phyloP scores from a whole-genome alignment of 2,888 invertebrate species.

The Hydrotaea cyrtoneurina region DNA sequence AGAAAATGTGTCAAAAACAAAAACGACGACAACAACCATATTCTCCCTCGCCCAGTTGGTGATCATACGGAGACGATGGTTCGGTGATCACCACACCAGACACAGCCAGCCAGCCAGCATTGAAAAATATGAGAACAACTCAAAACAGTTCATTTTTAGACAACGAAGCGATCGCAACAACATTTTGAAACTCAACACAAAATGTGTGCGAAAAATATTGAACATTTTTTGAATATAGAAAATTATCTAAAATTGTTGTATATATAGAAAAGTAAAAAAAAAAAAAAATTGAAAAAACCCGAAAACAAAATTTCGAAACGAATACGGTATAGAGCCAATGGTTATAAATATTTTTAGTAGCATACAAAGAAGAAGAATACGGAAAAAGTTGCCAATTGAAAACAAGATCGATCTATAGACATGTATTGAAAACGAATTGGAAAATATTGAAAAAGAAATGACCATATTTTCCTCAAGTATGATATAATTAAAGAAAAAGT shows the following conservation, averaged over 20 bases:
- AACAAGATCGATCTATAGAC: background rate
- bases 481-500: background rate
- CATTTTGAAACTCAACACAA: conserved; percentile 25
- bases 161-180: conserved; percentile 62
- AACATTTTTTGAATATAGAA: conserved; percentile 54
- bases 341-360: conserved; percentile 38
- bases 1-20: conserved; percentile 5
- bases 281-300: background rate
- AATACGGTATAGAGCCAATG: conserved; percentile 25
- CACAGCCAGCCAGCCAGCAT: background rate
- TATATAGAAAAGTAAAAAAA: background rate
- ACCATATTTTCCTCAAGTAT: conserved; percentile 10
- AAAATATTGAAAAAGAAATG: conserved; percentile 22
- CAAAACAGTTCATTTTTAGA: conserved; percentile 69
- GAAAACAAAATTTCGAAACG: conserved; percentile 20
- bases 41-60: background rate
- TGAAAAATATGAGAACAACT: conserved; percentile 25
- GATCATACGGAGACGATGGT: background rate
- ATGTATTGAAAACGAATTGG: background rate
- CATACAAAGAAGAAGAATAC: conserved; percentile 10
- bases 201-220: conserved; percentile 56
- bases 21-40: background rate
- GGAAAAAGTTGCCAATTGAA: background rate
- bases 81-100: background rate
- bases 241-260: conserved; percentile 17